phyloP scores from a whole-genome alignment of 2,113 vertebrate genomes.

The Phyllostomus hastatus region DNA sequence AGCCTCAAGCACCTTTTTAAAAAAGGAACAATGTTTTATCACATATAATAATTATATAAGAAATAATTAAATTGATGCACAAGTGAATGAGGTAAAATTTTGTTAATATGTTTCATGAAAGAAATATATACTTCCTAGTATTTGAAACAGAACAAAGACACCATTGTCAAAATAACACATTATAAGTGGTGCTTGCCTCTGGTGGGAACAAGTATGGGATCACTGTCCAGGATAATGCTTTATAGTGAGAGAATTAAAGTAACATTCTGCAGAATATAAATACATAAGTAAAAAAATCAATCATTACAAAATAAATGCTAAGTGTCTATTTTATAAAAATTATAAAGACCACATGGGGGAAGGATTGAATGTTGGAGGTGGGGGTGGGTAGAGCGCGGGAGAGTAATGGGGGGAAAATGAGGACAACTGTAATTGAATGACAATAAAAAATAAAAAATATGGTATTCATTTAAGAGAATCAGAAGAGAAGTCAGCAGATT shows the following conservation, averaged over 20 bases:
- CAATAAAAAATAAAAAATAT: neutral
- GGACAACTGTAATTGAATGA: no score
- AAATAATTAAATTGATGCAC: neutral
- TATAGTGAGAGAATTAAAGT: neutral
- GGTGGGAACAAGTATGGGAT: neutral
- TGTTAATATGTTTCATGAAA: neutral
- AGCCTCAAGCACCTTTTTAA: constrained; percentile 34
- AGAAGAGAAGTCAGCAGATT: no score
- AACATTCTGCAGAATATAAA: neutral
- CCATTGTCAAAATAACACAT: neutral
- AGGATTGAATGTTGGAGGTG: no score
- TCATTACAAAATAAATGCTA: neutral
- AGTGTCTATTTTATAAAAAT: neutral
- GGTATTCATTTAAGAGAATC: neutral
- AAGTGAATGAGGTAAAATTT: neutral
- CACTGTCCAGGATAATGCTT: neutral
- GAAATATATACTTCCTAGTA: neutral
- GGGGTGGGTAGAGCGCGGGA: no score
- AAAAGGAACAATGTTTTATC: constrained; percentile 31
- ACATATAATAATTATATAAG: constrained; percentile 15
- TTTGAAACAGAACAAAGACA: neutral
- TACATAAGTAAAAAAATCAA: neutral
- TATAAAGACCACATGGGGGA: neutral
- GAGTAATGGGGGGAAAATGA: no score
- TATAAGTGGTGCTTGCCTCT: neutral